A percentile compares a stretch with the other conserved stretches of the same genome.
Evolutionary conservation across 2,113 vertebrate genomes (phyloP).

Genomic region (Loxodonta africana): DNA sequence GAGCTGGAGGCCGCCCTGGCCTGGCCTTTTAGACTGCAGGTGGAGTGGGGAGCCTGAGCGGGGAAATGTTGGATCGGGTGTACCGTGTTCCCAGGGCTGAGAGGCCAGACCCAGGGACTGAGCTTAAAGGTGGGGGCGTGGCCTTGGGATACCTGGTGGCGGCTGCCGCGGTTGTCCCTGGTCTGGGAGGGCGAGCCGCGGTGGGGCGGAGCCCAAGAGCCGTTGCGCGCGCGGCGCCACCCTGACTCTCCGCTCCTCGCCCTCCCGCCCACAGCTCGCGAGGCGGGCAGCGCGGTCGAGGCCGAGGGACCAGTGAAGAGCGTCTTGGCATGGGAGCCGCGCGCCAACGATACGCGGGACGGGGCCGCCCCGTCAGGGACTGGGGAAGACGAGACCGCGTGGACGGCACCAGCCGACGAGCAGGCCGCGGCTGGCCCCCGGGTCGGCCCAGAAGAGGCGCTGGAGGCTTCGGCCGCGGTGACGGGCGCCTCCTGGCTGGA

Average conservation of each 20-base stretch:
- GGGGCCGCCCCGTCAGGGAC: neutral
- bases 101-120: neutral
- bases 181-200: neutral
- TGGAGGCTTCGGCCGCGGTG: slow-evolving; percentile 79
- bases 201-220: neutral
- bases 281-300: slow-evolving; percentile 66
- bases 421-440: neutral
- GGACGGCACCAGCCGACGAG: slow-evolving; percentile 25
- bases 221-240: rapidly evolving
- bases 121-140: neutral
- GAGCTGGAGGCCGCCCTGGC: neutral
- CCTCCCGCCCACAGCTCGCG: slow-evolving; percentile 66
- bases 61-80: neutral
- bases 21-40: neutral
- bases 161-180: neutral
- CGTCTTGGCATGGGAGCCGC: slow-evolving; percentile 26
- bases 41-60: neutral
- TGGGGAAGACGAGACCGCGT: neutral
- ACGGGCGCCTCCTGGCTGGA: slow-evolving; percentile 73
- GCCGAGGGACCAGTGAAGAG: slow-evolving; percentile 50
- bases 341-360: slow-evolving; percentile 47
- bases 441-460: neutral
- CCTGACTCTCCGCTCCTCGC: slow-evolving; percentile 53
- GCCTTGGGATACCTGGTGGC: neutral
- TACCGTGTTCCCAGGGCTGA: neutral